Evolutionary conservation across 2,888 invertebrate species (phyloP), one percentile per base, ranked within the genome.

Genomic region (Andrena hattorfiana): DNA sequence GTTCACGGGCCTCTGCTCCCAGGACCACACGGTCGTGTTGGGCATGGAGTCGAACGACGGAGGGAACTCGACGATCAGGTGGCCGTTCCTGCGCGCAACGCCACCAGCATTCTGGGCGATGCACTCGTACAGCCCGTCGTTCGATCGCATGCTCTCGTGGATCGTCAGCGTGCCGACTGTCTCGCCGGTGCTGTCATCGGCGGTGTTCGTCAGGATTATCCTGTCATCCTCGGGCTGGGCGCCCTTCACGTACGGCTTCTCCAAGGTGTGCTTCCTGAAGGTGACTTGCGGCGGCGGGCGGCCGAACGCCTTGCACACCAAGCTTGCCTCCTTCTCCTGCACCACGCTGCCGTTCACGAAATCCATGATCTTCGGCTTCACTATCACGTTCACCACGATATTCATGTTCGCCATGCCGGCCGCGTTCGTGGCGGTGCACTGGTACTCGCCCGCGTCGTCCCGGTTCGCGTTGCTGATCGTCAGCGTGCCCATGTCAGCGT

Each of bases 51-150:
- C 96, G 92, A 98, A 98, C 2, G 97, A 96, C 0, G 98, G 98
- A 5, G 96, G 96, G 91, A 97, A 98, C 91, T 98, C 96, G 2
- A 98, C 97, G 0, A 97, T 96, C 70, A 98, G 95, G 92, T 98
- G 98, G 0, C 98, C 98, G 89, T 97, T 97, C 91, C 96, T 96
- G 85, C 96, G 96, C 1, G 96, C 96, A 74, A 95, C 95, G 16
- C 97, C 98, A 30, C 97, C 98, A 91, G 96, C 95, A 91, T 98
- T 98, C 90, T 95, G 95, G 5, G 98, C 98, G 68, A 97, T 95
- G 92, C 98, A 98, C 92, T 97, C 97, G 93, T 98, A 98, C 8
- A 98, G 95, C 0, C 98, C 98, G 93, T 98, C 98, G 93, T 98
- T 97, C 2, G 95, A 95, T 81, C 97, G 85, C 3, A 86, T 70